phyloP scores from a whole-genome alignment of 2,888 invertebrate species.

The Oxytorus armatus region DNA sequence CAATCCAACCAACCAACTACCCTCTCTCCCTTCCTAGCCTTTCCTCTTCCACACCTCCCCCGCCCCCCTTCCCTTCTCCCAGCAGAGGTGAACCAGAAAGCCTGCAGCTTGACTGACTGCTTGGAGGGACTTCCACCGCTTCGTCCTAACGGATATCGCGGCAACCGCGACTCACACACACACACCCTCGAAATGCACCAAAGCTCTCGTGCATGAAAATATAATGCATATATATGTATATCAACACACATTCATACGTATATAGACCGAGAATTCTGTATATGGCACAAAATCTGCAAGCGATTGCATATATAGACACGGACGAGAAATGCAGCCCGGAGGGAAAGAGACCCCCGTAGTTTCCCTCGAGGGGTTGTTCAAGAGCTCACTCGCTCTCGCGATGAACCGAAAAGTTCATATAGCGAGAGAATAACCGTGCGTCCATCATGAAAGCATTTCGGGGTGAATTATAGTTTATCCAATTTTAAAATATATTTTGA shows the following conservation, averaged over 20 bases:
- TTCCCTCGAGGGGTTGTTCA: background rate
- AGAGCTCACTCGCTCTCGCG: background rate
- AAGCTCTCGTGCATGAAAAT: slow-evolving; percentile 8
- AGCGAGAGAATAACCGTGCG: too few relatives aligned
- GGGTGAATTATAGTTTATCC: too few relatives aligned
- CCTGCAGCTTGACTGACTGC: slow-evolving; percentile 77
- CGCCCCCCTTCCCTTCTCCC: background rate
- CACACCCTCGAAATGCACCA: slow-evolving; percentile 10
- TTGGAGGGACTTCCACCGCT: slow-evolving; percentile 71
- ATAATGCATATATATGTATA: slow-evolving; percentile 15
- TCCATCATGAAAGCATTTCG: too few relatives aligned
- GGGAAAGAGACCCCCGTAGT: background rate
- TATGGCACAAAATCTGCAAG: slow-evolving; percentile 8
- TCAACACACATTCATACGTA: background rate
- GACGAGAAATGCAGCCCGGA: slow-evolving; percentile 18
- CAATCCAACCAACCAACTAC: slow-evolving; percentile 46
- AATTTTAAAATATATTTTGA: too few relatives aligned
- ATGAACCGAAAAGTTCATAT: too few relatives aligned
- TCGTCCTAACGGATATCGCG: slow-evolving; percentile 65
- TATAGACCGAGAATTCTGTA: background rate
- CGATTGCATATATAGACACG: slow-evolving; percentile 5
- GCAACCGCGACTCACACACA: slow-evolving; percentile 63
- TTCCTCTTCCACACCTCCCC: slow-evolving; percentile 8
- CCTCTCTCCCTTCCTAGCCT: slow-evolving; percentile 13
- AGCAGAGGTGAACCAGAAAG: slow-evolving; percentile 12